phyloP scores from a whole-genome alignment of 2,113 vertebrate genomes.

The Smithornis capensis region DNA sequence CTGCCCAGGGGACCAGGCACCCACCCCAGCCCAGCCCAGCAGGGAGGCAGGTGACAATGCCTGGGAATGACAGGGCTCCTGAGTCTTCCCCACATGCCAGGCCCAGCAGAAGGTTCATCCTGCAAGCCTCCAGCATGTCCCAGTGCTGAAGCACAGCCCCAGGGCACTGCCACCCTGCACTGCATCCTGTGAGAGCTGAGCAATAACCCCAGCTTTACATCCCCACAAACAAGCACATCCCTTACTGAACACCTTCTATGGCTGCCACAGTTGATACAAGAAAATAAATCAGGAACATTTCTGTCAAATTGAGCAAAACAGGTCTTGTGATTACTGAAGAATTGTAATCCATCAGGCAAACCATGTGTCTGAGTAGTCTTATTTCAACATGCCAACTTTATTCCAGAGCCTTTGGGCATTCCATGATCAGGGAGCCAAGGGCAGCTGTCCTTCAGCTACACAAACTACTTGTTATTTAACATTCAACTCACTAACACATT shows the following conservation, averaged over 20 bases:
- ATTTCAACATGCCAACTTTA: background rate
- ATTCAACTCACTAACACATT: background rate
- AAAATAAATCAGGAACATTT: background rate
- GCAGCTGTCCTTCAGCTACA: background rate
- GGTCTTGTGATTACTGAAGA: background rate
- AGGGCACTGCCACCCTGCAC: background rate
- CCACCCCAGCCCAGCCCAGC: rapidly evolving
- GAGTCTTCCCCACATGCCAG: background rate
- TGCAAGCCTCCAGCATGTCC: background rate
- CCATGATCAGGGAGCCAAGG: background rate
- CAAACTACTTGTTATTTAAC: background rate
- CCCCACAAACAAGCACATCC: background rate
- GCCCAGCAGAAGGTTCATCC: background rate
- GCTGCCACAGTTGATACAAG: background rate
- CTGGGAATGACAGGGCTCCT: background rate
- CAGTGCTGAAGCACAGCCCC: background rate
- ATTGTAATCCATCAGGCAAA: background rate
- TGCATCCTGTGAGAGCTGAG: rapidly evolving
- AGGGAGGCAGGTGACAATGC: background rate
- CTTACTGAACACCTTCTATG: background rate
- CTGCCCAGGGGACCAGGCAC: background rate
- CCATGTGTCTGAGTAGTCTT: background rate
- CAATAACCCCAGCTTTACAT: background rate
- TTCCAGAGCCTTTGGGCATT: background rate
- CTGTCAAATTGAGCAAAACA: background rate